Conservation (phyloP, 2,797 vertebrate species). For the Pseudochirops corinnae region DNA sequence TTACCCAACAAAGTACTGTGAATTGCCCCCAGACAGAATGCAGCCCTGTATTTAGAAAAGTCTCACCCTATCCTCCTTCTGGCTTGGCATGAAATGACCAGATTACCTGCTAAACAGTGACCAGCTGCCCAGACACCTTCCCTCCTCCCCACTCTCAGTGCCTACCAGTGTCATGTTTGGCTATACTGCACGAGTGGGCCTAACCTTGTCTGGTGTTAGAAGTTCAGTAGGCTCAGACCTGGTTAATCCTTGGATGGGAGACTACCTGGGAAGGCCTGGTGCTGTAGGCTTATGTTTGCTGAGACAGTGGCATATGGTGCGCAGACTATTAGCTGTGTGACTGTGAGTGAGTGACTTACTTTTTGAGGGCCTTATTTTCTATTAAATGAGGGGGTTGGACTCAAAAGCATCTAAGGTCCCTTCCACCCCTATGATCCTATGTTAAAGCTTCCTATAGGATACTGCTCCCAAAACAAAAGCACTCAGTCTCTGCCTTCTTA, state of each 20-base stretch:
- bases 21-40: neutral
- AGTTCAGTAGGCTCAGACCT: neutral
- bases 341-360: neutral
- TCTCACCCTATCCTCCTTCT: neutral
- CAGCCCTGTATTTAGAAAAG: neutral
- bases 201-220: neutral
- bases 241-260: neutral
- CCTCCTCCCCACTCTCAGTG: neutral
- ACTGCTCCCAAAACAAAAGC: neutral
- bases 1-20: neutral
- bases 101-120: neutral
- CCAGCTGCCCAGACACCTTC: neutral
- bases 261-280: neutral
- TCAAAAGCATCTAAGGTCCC: neutral
- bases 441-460: neutral
- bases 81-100: neutral
- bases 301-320: neutral
- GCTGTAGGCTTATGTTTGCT: neutral
- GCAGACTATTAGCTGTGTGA: neutral
- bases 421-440: neutral
- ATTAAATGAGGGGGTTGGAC: neutral
- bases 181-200: neutral
- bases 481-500: neutral
- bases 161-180: neutral
- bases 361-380: neutral